Base-by-base conservation (phyloP, 1,140 invertebrate genomes). In the Halesus radiatus region DNA sequence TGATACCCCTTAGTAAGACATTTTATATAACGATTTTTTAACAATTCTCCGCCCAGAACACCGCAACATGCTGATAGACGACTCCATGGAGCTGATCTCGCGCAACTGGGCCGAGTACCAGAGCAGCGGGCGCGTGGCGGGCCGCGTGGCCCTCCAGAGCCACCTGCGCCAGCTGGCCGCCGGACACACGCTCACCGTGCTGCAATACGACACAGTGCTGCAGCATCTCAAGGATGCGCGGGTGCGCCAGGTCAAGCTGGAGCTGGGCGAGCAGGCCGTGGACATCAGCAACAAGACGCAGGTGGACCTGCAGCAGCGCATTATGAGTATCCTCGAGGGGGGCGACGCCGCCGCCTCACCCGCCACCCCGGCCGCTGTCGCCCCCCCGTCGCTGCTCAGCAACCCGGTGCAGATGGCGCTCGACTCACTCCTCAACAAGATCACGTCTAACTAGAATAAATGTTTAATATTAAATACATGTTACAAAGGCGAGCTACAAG, bases 1-100 rank as follows among this genome's bases (percentile, higher is more conserved):
- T n/a, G n/a, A n/a, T n/a, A n/a, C 32, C 7, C 6, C 32, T 32
- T 32, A 32, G 6, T 32, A 32, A 7, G 32, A 32, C 32, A 32
- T 32, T 32, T 32, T 0, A 6, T 32, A 32, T 32, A 32, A 32
- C 7, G 5, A 13, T 45, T 45, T 45, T 45, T 45, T 10, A 45
- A 45, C 37, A 45, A 45, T 45, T 10, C 10, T 45, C 37, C 13
- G 37, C 81, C 82, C 88, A 95, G 97, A 98, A 86, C 97, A 98
- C 86, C 92, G 97, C 81, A 98, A 98, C 88, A 98, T 98, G 96
- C 96, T 96, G 0, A 85, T 97, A n/a, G 96, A 98, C 73, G 96
- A 98, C 88, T 96, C 97, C 1, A 90, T 98, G 76, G 91, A 91
- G 78, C 89, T 98, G 54, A 91, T 98, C 45, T 91, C 91, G 22